These are phyloP conservation scores for Cladopsammia gracilis DNA, from an alignment of 64 coral and sea anemone species.

Conservation along the genomic window DNA sequence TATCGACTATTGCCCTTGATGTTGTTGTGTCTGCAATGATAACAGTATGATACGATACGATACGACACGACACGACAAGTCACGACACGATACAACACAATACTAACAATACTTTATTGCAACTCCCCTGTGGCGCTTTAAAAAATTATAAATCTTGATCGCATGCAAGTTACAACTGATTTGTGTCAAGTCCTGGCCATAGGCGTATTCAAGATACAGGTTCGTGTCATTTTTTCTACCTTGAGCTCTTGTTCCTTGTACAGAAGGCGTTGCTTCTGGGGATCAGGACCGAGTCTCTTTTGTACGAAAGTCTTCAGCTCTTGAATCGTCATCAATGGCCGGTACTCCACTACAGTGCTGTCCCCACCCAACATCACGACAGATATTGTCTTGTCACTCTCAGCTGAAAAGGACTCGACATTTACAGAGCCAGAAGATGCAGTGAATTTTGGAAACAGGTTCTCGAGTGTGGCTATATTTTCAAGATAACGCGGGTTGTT, in stretches of 20 bases:
- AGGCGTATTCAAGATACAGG: background rate
- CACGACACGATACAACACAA: no score
- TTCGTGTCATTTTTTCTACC: conserved; percentile 9
- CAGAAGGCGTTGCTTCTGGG: conserved; percentile 82
- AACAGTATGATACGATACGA: no score
- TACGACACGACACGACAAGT: no score
- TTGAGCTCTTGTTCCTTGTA: conserved; percentile 85
- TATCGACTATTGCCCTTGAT: no score
- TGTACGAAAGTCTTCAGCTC: conserved; percentile 58
- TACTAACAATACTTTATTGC: no score
- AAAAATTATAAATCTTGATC: no score
- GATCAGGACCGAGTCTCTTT: conserved; percentile 32
- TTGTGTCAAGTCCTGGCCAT: no score
- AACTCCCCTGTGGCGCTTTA: no score
- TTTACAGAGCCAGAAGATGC: conserved; percentile 34
- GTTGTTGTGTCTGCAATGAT: no score
- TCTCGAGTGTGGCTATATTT: conserved; percentile 50
- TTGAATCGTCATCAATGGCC: conserved; percentile 51
- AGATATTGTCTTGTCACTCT: conserved; percentile 58
- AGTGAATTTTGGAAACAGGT: conserved; percentile 77
- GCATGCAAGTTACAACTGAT: no score
- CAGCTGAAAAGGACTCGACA: background rate
- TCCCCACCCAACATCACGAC: conserved; percentile 93
- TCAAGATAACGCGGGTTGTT: conserved; percentile 66
- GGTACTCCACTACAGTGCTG: conserved; percentile 71